A percentile compares a stretch with the other conserved stretches of the same genome.
Evolutionary conservation across 2,113 vertebrate species (phyloP).

Genomic region (Pungitius pungitius): DNA sequence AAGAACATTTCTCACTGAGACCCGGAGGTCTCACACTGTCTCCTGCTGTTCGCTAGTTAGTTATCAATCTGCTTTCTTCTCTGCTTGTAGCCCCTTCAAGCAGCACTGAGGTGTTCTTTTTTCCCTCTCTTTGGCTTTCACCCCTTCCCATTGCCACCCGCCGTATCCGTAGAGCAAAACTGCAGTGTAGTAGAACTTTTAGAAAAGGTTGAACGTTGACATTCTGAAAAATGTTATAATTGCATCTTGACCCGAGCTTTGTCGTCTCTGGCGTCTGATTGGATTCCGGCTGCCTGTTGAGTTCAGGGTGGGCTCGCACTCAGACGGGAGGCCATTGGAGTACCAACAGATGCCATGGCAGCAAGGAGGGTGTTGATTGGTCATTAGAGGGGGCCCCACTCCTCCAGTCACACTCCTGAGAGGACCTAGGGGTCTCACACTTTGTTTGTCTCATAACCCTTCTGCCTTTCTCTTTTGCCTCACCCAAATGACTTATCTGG

Average conservation of each 20-base stretch:
- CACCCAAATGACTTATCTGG: slow-evolving; percentile 48
- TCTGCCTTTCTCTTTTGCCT: slow-evolving; percentile 57
- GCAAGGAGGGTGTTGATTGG: slow-evolving; percentile 82
- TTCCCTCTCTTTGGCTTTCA: slow-evolving; percentile 35
- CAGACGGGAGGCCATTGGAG: slow-evolving; percentile 67
- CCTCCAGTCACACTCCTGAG: slow-evolving; percentile 65
- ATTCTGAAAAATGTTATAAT: slow-evolving; percentile 72
- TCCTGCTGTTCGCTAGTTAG: slow-evolving; percentile 54
- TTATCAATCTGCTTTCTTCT: slow-evolving; percentile 41
- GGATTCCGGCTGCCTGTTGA: slow-evolving; percentile 62
- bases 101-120: slow-evolving; percentile 45
- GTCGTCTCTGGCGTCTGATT: slow-evolving; percentile 66
- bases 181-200: slow-evolving; percentile 63
- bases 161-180: slow-evolving; percentile 50
- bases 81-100: slow-evolving; percentile 46
- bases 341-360: slow-evolving; percentile 77
- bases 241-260: slow-evolving; percentile 67
- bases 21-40: slow-evolving; percentile 56
- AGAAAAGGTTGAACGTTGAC: slow-evolving; percentile 70
- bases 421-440: slow-evolving; percentile 70
- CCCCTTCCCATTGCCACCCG: slow-evolving; percentile 40
- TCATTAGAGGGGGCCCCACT: slow-evolving; percentile 79
- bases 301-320: slow-evolving; percentile 71
- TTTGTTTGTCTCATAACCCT: slow-evolving; percentile 58
- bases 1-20: slow-evolving; percentile 48